A percentile compares a stretch with the other conserved stretches of the same genome.
Conservation (phyloP, 64 coral and sea anemone species). For the Cladopsammia gracilis region DNA sequence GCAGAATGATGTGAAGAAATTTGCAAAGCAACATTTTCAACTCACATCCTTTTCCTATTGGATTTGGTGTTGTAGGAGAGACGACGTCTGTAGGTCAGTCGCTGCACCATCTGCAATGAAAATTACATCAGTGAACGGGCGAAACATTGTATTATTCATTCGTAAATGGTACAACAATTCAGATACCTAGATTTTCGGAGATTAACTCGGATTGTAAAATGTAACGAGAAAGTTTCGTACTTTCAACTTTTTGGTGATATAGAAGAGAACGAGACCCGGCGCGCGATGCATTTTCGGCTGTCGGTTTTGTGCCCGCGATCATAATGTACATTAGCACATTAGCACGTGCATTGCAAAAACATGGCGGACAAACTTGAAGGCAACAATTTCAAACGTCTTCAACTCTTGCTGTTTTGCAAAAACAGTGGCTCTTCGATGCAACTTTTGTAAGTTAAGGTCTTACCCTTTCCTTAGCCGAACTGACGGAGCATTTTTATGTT, state of each 20-base stretch:
- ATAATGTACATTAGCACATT: conserved; percentile 8
- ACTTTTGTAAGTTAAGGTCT: neutral
- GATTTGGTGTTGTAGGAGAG: conserved; percentile 99
- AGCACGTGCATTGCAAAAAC: conserved; percentile 45
- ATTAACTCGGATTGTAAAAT: conserved; percentile 74
- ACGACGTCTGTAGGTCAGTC: conserved; percentile 96
- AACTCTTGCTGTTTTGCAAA: neutral
- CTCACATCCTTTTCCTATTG: conserved; percentile 97
- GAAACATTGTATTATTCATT: conserved; percentile 26
- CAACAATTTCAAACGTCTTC: neutral
- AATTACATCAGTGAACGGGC: conserved; percentile 27
- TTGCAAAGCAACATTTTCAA: neutral
- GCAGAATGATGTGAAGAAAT: neutral
- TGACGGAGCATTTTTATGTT: neutral
- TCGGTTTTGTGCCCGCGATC: conserved; percentile 54
- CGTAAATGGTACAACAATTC: neutral
- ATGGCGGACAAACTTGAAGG: neutral
- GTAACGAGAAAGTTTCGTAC: conserved; percentile 3
- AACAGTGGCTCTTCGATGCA: neutral
- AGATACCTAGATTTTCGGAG: neutral
- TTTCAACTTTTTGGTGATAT: conserved; percentile 56
- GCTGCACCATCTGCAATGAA: conserved; percentile 93
- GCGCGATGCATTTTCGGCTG: conserved; percentile 78
- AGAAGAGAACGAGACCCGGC: conserved; percentile 74
- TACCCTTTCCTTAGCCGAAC: neutral